Base-by-base conservation (phyloP, 2,113 vertebrate species). In the Agelaius tricolor region DNA sequence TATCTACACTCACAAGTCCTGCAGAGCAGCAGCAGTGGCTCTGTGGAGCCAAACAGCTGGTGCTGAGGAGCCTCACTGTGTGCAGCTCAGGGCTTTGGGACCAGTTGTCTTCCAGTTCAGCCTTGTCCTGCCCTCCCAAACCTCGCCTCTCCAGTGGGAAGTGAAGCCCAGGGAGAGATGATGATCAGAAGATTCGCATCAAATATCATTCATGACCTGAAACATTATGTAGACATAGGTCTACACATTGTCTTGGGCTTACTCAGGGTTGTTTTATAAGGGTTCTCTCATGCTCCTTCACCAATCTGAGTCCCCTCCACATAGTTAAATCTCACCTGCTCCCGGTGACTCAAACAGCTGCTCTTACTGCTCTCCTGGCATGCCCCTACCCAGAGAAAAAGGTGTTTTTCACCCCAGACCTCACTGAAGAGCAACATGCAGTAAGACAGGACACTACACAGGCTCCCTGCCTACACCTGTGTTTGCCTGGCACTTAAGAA, bases 401-500 rank as follows among this genome's bases (percentile, higher is more conserved):
- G 21, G 13, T 33, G 13, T 46, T 79, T 57, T 93, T 65, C n/a
- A 82, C 21, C 31, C 14, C 65, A 72, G 52, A 63, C 51, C 39
- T 83, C 58, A 47, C 41, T 0, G 2, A 85, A 77, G 35, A 59
- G 39, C 59, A 77, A 35, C 43, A 26, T 21, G 39, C 63, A 77
- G 46, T n/a, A 80, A 59, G 35, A 0, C 1, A 90, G 65, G 72
- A 65, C 61, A 52, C 30, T 22, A 35, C 52, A n/a, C 31, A 77
- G 75, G 69, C 63, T 71, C 77, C 39, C 63, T 88, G 88, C 73
- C 82, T 71, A 3, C 43, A 96, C 87, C 93, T 97, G 3, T 63
- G 55, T 58, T 93, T 93, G 44, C 73, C 10, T 90, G 92, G 93
- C 93, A 71, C 65, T 71, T 44, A 30, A 57, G 69, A 59, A 94